Conservation (phyloP, 2,113 vertebrate genomes). For the Elachura formosa region DNA sequence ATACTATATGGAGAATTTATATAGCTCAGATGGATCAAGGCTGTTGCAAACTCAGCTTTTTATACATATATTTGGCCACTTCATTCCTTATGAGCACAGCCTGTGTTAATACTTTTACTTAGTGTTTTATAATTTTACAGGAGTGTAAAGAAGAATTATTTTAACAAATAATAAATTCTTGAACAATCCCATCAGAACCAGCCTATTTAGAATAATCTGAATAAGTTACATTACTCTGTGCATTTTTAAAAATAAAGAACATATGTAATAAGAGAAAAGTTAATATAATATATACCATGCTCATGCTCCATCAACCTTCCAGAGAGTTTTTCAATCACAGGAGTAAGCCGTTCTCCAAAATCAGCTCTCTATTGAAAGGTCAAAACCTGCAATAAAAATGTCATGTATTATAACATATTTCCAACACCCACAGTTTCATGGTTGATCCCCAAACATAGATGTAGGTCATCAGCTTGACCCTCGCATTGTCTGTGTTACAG, state of each 20-base stretch:
- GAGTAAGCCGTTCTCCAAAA: constrained; percentile 65
- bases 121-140: constrained; percentile 14
- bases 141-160: constrained; percentile 32
- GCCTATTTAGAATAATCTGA: constrained; percentile 23
- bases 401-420: constrained; percentile 79
- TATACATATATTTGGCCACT: background rate
- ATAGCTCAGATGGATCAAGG: constrained; percentile 11
- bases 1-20: constrained; percentile 3
- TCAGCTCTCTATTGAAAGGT: constrained; percentile 73
- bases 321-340: constrained; percentile 67
- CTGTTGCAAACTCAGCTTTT: constrained; percentile 37
- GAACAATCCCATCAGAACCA: background rate
- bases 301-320: constrained; percentile 62
- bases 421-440: constrained; percentile 69
- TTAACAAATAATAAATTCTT: background rate
- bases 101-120: constrained; percentile 10
- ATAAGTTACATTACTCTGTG: background rate
- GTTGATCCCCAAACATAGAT: constrained; percentile 68
- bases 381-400: constrained; percentile 80
- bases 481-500: constrained; percentile 58
- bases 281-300: constrained; percentile 68
- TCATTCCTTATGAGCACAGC: background rate
- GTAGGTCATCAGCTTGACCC: constrained; percentile 66
- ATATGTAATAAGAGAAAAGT: constrained; percentile 44
- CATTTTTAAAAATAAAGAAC: constrained; percentile 19